These are phyloP conservation scores for Limanda limanda DNA, from an alignment of 2,113 vertebrate species.

Conservation along the genomic window DNA sequence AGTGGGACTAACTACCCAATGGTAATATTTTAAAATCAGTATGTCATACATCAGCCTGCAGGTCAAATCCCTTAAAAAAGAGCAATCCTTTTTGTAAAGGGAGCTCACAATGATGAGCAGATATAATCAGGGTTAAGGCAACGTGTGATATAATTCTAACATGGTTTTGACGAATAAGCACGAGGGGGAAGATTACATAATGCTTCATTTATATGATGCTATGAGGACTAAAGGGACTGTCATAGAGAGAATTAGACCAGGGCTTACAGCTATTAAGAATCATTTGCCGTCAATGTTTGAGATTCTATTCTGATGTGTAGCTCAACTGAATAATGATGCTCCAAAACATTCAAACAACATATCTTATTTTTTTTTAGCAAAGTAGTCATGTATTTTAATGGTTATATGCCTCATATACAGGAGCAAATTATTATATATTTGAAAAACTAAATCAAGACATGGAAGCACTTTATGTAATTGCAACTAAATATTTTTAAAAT, in stretches of 20 bases:
- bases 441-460: neutral
- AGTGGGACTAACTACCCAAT: neutral
- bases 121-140: slow-evolving; percentile 56
- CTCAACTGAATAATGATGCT: neutral
- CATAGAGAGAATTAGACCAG: slow-evolving; percentile 51
- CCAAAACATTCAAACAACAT: no score
- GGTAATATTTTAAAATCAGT: neutral
- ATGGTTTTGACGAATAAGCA: slow-evolving; percentile 55
- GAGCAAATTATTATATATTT: neutral
- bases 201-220: slow-evolving; percentile 64
- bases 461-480: neutral
- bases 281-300: slow-evolving; percentile 18
- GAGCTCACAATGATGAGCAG: slow-evolving; percentile 47
- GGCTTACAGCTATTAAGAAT: slow-evolving; percentile 53
- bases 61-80: slow-evolving; percentile 26
- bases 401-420: neutral
- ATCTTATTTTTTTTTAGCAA: no score
- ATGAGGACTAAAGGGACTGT: slow-evolving; percentile 52
- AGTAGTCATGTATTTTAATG: no score
- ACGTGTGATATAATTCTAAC: slow-evolving; percentile 58
- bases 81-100: slow-evolving; percentile 25
- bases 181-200: slow-evolving; percentile 65
- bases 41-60: neutral
- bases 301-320: neutral
- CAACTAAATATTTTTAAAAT: neutral